These are phyloP conservation scores for Polymixis lichenea DNA, from an alignment of 2,888 invertebrate species.

Conservation along the genomic window DNA sequence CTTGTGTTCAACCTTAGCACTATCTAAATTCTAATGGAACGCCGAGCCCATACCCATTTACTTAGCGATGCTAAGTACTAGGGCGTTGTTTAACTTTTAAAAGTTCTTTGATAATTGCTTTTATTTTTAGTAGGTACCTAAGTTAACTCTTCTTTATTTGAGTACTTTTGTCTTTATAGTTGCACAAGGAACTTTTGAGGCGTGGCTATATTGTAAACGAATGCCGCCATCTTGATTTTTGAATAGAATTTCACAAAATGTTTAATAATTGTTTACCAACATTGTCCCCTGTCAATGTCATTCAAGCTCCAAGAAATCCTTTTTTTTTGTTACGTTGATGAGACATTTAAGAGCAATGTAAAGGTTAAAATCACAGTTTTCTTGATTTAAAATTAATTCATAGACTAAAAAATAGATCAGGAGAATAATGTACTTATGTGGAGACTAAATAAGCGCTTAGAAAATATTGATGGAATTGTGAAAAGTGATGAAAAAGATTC, in stretches of 20 bases:
- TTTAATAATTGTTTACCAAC: not conserved
- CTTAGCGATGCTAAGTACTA: conserved; percentile 47
- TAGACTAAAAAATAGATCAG: no score
- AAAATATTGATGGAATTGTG: no score
- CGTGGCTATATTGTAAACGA: no score
- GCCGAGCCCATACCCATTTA: conserved; percentile 60
- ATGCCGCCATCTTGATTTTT: not conserved
- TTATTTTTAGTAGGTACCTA: conserved; percentile 9
- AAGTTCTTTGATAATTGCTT: conserved; percentile 12
- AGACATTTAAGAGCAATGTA: no score
- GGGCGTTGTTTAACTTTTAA: conserved; percentile 46
- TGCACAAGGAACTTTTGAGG: no score
- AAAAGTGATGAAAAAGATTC: no score
- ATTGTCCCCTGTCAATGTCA: not conserved
- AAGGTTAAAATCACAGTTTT: no score
- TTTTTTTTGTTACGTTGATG: no score
- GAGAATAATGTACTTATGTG: no score
- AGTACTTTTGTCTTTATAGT: not conserved
- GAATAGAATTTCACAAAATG: not conserved
- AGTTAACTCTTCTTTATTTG: not conserved
- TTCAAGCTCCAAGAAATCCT: not conserved
- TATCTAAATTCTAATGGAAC: conserved; percentile 64
- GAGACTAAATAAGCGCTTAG: no score
- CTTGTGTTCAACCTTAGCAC: conserved; percentile 49
- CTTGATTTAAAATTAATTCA: no score